Evolutionary conservation across 2,797 vertebrate species (phyloP), one percentile per base, ranked within the genome.

Genomic region (Acanthurus tractus): DNA sequence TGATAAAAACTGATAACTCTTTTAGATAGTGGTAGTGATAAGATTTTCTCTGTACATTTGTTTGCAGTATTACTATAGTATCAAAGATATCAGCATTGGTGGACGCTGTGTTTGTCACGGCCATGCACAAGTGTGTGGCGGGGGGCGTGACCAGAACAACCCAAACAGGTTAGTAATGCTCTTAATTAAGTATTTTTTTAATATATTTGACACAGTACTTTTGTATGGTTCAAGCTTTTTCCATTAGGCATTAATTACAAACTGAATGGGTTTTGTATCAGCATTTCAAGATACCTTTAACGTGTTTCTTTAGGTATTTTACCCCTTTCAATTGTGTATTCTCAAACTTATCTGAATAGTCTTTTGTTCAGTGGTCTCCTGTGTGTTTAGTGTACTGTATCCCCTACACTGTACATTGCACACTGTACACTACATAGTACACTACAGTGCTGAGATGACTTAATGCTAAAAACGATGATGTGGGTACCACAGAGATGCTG

Each of bases 41-140:
- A 79, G 4, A 11, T 80, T 72, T 67, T 59, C 10, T 34, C 9
- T 22, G 25, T 29, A 29, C 25, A 11, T 84, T 61, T 88, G 57
- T 68, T 70, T 3, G 74, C 88, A 99, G 97, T 99, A 99, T 90
- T 99, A 96, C 85, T 99, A 98, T 71, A 98, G 97, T 79, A 97
- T 99, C 91, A 98, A 98, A 92, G 97, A 98, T 88, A 97, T 99
- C 94, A 98, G 96, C 82, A 70, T 98, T 6, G 97, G 97, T 9
- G 98, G 97, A 38, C 95, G 94, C 36, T 98, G 98, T 84, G 96
- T 97, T 79, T 99, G 98, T 84, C 94, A 98, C 5, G 97, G 97
- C 3, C 97, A 99, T 18, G 97, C 97, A 6, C 95, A 96, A 73
- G 88, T 83, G 13, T 99, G 97, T 65, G 91, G 75, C 2, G 79